A percentile compares a stretch with the other conserved stretches of the same genome.
phyloP scores from a whole-genome alignment of 2,888 invertebrate species.

The Flabesymbios commensalis region DNA sequence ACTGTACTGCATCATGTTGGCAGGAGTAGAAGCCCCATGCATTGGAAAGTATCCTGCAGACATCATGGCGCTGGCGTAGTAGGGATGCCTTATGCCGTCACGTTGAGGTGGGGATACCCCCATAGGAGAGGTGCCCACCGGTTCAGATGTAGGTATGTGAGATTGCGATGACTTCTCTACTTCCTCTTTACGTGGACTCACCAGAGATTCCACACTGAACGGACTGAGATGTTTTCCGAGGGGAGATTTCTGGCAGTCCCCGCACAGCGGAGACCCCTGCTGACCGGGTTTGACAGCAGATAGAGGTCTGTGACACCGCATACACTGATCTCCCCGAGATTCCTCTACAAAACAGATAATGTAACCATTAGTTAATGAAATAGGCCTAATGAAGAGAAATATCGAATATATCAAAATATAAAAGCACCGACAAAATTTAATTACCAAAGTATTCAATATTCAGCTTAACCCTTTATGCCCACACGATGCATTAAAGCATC shows the following conservation, averaged over 20 bases:
- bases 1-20: no score
- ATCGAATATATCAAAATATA: not conserved
- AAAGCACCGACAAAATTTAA: not conserved
- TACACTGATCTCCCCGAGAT: conserved; percentile 21
- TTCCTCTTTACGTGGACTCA: conserved; percentile 6
- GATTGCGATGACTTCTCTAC: not conserved
- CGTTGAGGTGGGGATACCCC: no score
- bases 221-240: not conserved
- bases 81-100: conserved; percentile 3
- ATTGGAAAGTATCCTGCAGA: conserved; percentile 14
- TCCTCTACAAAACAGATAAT: conserved; percentile 20
- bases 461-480: no score
- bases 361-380: no score
- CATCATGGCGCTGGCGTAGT: conserved; percentile 20
- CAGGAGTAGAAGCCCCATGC: no score
- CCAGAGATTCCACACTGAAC: conserved; percentile 25
- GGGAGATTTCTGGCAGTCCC: not conserved
- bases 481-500: no score
- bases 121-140: no score
- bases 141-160: not conserved
- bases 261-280: no score
- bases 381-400: not conserved
- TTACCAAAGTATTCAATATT: no score
- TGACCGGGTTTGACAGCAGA: conserved; percentile 14
- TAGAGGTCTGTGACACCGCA: conserved; percentile 15